Evolutionary conservation across 2,113 vertebrate species (phyloP).

Genomic region (Symphodus melops): DNA sequence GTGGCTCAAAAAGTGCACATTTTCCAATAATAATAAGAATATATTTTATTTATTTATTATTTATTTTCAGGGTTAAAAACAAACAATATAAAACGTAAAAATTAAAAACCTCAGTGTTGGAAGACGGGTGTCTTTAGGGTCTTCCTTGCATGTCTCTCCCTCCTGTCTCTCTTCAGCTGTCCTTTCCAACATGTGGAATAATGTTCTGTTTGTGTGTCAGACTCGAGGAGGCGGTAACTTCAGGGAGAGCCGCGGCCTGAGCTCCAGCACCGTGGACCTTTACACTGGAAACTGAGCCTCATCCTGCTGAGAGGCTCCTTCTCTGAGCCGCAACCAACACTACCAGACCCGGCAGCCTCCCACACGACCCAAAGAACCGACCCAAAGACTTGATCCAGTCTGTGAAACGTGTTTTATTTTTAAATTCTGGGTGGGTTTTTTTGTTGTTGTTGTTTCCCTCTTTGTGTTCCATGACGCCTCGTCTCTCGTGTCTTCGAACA

Average conservation of each 20-base stretch:
- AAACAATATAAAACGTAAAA: too few species aligned
- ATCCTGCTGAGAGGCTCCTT: conserved; percentile 6
- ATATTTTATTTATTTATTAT: too few species aligned
- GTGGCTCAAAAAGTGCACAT: too few species aligned
- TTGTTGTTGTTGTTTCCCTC: not conserved
- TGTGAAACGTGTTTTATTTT: not conserved
- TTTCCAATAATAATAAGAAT: too few species aligned
- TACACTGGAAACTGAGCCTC: conserved; percentile 76
- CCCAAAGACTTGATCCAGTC: conserved; percentile 1
- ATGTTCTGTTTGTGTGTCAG: conserved; percentile 44
- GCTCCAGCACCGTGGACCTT: conserved; percentile 84
- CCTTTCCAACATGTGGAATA: too few species aligned
- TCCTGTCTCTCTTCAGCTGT: too few species aligned
- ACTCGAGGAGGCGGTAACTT: conserved; percentile 59
- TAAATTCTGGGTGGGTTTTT: not conserved
- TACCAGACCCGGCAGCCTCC: not conserved
- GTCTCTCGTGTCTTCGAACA: conserved; percentile 27
- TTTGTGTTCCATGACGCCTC: not conserved
- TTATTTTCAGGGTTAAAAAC: too few species aligned
- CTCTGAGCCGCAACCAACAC: conserved; percentile 5
- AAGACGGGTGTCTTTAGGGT: too few species aligned
- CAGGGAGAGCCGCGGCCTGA: conserved; percentile 81
- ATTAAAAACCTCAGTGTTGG: too few species aligned
- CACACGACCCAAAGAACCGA: too few species aligned
- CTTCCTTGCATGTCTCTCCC: too few species aligned